Conservation (phyloP, 2,888 invertebrate species). For the Papilio gigon region DNA sequence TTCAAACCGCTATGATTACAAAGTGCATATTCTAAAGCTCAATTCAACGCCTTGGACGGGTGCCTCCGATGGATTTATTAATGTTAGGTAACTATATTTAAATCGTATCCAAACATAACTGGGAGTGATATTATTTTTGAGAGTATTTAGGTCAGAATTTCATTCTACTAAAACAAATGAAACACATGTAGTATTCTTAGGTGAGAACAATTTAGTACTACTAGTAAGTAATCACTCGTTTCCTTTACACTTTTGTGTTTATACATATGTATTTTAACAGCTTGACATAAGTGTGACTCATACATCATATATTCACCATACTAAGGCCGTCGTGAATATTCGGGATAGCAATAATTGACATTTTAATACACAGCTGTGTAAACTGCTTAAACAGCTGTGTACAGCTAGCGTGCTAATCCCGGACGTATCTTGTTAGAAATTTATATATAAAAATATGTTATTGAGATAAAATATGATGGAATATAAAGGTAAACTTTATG, state of each 20-base stretch:
- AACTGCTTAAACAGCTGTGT: no score
- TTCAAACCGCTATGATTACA: slow-evolving; percentile 24
- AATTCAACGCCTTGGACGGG: slow-evolving; percentile 4
- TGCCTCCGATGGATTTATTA: background rate
- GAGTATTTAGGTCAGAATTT: background rate
- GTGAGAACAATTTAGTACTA: background rate
- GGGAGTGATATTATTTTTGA: background rate
- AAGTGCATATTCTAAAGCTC: slow-evolving; percentile 20
- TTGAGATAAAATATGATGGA: background rate
- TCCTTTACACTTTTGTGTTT: background rate
- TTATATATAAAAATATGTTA: background rate
- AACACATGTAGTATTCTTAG: background rate
- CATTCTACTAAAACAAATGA: background rate
- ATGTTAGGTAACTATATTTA: background rate
- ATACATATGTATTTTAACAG: no score
- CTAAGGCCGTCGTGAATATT: no score
- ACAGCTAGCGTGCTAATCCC: no score
- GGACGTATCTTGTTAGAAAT: background rate
- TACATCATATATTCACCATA: no score
- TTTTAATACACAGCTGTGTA: no score
- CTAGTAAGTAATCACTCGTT: background rate
- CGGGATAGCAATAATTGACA: no score
- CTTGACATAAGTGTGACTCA: background rate
- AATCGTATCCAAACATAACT: background rate
- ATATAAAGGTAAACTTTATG: background rate